phyloP scores from a whole-genome alignment of 1,140 invertebrate genomes.

The Drosophila leontia region DNA sequence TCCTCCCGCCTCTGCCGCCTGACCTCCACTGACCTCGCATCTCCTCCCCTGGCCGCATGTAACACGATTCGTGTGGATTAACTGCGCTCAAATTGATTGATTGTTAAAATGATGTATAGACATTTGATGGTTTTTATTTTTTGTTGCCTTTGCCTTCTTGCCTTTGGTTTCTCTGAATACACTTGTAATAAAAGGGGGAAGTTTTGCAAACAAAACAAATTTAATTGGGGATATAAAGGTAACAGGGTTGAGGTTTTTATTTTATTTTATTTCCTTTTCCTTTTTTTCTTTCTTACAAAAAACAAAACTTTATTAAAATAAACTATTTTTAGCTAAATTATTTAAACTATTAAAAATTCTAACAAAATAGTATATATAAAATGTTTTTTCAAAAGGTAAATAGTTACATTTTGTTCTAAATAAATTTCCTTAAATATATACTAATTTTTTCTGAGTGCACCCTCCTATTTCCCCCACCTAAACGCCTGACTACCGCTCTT shows the following conservation, averaged over 20 bases:
- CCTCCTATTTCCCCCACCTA: conserved; percentile 9
- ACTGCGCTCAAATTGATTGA: conserved; percentile 81
- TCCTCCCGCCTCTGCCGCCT: not conserved
- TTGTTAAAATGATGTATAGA: conserved; percentile 81
- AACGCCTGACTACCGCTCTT: conserved; percentile 36
- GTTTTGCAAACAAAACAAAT: not conserved
- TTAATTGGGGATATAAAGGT: not conserved
- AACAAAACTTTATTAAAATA: no score
- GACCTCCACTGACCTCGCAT: conserved; percentile 11
- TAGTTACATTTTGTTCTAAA: no score
- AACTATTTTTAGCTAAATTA: not conserved
- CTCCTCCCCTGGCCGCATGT: conserved; percentile 53
- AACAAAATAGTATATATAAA: no score
- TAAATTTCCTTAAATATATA: no score
- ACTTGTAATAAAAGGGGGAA: not conserved
- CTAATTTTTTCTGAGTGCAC: conserved; percentile 11
- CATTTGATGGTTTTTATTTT: conserved; percentile 72
- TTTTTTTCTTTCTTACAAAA: no score
- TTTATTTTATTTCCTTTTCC: no score
- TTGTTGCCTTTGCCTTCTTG: conserved; percentile 37
- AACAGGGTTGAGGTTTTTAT: no score
- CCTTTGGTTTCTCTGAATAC: conserved; percentile 6
- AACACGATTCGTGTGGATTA: conserved; percentile 80
- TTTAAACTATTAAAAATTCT: not conserved
- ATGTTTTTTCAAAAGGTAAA: not conserved